Evolutionary conservation across 2,113 vertebrate species (phyloP).

Genomic region (Alexandromys fortis): DNA sequence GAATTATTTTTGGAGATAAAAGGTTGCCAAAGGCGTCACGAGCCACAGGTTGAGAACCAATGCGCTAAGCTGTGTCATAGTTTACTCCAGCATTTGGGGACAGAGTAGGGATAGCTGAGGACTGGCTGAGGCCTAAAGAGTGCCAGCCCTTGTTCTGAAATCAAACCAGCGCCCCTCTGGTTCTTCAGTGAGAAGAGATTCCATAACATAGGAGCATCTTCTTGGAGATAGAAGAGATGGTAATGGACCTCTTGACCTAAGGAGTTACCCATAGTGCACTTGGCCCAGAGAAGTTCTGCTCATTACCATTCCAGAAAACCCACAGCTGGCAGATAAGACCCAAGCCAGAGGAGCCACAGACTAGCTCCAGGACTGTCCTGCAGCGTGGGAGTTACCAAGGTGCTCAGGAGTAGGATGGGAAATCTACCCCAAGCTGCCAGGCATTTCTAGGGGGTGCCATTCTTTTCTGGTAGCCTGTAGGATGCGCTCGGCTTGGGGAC

Average conservation of each 20-base stretch:
- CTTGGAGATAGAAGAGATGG: neutral
- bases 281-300: neutral
- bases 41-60: neutral
- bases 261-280: neutral
- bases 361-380: neutral
- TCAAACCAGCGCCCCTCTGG: neutral
- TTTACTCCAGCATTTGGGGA: fast-evolving
- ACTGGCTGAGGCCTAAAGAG: fast-evolving
- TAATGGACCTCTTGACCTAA: neutral
- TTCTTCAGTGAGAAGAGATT: neutral
- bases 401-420: neutral
- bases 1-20: neutral
- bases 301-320: too few relatives aligned
- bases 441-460: neutral
- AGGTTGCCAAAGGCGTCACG: neutral
- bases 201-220: neutral
- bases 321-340: neutral
- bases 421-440: neutral
- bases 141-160: neutral
- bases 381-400: neutral
- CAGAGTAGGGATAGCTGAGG: neutral
- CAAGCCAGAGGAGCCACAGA: neutral
- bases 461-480: neutral
- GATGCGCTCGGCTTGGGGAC: neutral
- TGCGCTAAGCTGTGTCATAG: too few relatives aligned